phyloP scores from a whole-genome alignment of 2,113 vertebrate species.

The Ophiodon elongatus region DNA sequence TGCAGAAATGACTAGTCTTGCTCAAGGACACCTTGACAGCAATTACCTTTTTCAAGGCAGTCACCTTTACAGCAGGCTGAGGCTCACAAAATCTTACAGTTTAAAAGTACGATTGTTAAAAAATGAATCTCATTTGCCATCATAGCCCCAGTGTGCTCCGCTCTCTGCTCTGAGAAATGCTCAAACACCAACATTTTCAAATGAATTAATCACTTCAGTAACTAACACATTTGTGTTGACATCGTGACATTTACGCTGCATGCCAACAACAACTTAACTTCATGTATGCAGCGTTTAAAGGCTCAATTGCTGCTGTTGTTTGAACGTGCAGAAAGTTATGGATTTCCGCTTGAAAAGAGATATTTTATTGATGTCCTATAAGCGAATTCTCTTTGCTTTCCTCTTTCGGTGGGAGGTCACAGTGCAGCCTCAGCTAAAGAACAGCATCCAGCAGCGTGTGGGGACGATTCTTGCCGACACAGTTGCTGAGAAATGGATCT shows the following conservation, averaged over 20 bases:
- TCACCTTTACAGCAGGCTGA: slow-evolving; percentile 5
- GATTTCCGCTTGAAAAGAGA: slow-evolving; percentile 41
- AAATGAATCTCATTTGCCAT: background rate
- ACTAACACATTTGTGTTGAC: slow-evolving; percentile 48
- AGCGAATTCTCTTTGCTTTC: slow-evolving; percentile 19
- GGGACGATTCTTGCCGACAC: slow-evolving; percentile 23
- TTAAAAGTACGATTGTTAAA: background rate
- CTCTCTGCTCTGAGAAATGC: slow-evolving; percentile 19
- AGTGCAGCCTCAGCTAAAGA: slow-evolving; percentile 52
- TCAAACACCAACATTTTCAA: slow-evolving; percentile 33
- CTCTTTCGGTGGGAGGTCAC: slow-evolving; percentile 3
- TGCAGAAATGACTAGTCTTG: slow-evolving; percentile 25
- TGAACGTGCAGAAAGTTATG: slow-evolving; percentile 15
- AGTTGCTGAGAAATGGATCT: slow-evolving; percentile 48
- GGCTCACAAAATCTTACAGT: background rate
- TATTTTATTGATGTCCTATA: slow-evolving; percentile 47
- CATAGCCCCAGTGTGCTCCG: background rate
- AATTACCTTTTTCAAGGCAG: slow-evolving; percentile 14
- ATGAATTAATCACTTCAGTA: slow-evolving; percentile 40
- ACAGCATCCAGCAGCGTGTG: slow-evolving; percentile 20
- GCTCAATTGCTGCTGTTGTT: background rate
- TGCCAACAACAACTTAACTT: slow-evolving; percentile 21
- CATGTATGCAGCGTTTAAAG: slow-evolving; percentile 11
- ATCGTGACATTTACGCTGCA: slow-evolving; percentile 43
- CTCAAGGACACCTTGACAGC: slow-evolving; percentile 50